A percentile compares a stretch with the other conserved stretches of the same genome.
Conservation (phyloP, 2,797 vertebrate genomes). For the Potorous gilbertii region DNA sequence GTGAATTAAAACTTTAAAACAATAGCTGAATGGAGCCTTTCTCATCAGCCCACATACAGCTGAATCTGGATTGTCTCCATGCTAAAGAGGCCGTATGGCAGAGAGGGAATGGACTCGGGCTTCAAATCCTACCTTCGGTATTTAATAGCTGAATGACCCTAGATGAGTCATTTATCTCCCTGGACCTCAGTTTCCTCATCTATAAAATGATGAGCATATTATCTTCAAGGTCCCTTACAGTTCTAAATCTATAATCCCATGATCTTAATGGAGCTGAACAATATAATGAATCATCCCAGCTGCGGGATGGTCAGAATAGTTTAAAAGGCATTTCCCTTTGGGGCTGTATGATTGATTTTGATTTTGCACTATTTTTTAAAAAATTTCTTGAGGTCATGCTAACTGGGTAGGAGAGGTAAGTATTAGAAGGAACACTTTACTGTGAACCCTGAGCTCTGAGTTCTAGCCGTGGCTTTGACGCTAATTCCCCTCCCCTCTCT, state of each 20-base stretch:
- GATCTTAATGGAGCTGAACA: not conserved
- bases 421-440: not conserved
- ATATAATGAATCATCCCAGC: not conserved
- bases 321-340: not conserved
- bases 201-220: not conserved
- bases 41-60: slow-evolving; percentile 51
- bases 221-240: not conserved
- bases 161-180: not conserved
- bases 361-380: not conserved
- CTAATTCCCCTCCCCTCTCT: not conserved
- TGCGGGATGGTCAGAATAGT: not conserved
- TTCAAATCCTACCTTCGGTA: slow-evolving; percentile 20
- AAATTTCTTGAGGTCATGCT: not conserved
- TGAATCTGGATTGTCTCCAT: not conserved
- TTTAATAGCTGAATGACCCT: not conserved
- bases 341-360: not conserved
- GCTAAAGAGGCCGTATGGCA: not conserved
- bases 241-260: not conserved
- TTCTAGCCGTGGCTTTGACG: not conserved
- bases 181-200: not conserved
- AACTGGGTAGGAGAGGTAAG: not conserved
- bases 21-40: slow-evolving; percentile 68
- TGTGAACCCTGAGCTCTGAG: not conserved
- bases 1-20: slow-evolving; percentile 81
- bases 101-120: accelerated